Percentiles rank a stretch among this genome's conserved stretches.
These are phyloP conservation scores for Phenganax stokvisi DNA, from an alignment of 92 coral and sea anemone species.

Conservation along the genomic window DNA sequence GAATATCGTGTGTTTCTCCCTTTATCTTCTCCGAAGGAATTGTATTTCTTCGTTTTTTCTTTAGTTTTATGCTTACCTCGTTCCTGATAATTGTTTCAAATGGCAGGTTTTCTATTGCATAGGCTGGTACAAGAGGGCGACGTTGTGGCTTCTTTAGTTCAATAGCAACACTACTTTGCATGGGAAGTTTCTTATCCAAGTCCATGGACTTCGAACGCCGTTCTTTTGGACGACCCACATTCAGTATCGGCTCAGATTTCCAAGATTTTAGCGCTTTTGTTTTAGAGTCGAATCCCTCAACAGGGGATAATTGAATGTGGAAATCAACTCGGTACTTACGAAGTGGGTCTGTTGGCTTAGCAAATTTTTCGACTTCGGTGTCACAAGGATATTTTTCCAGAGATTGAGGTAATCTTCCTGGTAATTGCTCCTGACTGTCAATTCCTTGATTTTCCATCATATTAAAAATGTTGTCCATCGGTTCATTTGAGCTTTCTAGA, in stretches of 20 bases:
- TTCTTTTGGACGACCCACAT: slow-evolving; percentile 9
- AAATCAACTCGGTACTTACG: slow-evolving; percentile 28
- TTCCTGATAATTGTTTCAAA: slow-evolving; percentile 30
- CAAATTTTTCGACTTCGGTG: background rate
- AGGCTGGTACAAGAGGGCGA: slow-evolving; percentile 31
- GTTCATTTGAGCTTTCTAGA: slow-evolving; percentile 12
- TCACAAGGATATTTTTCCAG: background rate
- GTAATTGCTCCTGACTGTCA: background rate
- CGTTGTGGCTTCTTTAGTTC: slow-evolving; percentile 21
- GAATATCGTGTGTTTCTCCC: background rate
- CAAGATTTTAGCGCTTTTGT: slow-evolving; percentile 1
- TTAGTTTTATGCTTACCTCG: slow-evolving; percentile 23
- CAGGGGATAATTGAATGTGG: slow-evolving; percentile 11
- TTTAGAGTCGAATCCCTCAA: background rate
- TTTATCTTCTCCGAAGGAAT: background rate
- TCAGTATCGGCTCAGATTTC: slow-evolving; percentile 38
- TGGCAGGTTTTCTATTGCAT: slow-evolving; percentile 8
- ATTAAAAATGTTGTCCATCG: background rate
- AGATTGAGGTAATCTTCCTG: background rate
- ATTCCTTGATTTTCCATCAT: background rate
- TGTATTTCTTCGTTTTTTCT: slow-evolving; percentile 21
- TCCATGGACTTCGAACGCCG: slow-evolving; percentile 33
- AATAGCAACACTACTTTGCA: slow-evolving; percentile 32
- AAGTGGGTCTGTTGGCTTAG: background rate
- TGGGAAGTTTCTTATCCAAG: slow-evolving; percentile 22